Evolutionary conservation across 2,797 vertebrate species (phyloP), one percentile per base, ranked within the genome.

Genomic region (Furcifer pardalis): DNA sequence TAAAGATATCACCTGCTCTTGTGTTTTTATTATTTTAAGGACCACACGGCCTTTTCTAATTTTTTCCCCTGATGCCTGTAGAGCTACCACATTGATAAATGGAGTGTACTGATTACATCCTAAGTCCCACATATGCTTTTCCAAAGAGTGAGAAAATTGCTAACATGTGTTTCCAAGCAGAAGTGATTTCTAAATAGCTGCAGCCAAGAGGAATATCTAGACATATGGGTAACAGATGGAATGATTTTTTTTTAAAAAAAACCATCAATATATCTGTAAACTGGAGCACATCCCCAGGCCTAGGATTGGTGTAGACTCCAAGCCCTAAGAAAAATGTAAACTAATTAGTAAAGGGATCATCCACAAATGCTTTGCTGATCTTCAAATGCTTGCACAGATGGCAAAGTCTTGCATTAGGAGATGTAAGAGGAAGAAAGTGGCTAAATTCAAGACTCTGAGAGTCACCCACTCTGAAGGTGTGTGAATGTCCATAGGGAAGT

Each of bases 171-270:
- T 77, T 77, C 73, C 23, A 76, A 40, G 79, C 79, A 81, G 69
- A 81, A 60, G 52, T 46, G 35, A 42, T 68, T 81, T 69, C 35
- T 74, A 42, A 60, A 76, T 85, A 68, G 32, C 37, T 72, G 49
- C 40, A 81, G 72, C 60, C 21, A 76, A 68, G 59, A 52, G 40
- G 21, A 68, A 85, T 59, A 81, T 59, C 19, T 44, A 75, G 42
- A 52, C 69, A 85, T 72, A 63, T 74, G 69, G 77, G 66, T 10
- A 78, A 30, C 82, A 84, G 65, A 74, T 84, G 75, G 37, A 78
- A 40, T 27, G 40, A 25, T 32, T 4, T n/a, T 32, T 46, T 77
- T 77, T 42, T 15, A 62, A 10, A 23, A 32, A 40, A 66, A n/a
- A 40, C 32, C 63, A 44, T 60, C 40, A 71, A 30, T 71, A 27